These are phyloP conservation scores for Macaria notata DNA, from an alignment of 2,888 invertebrate genomes.

Conservation along the genomic window DNA sequence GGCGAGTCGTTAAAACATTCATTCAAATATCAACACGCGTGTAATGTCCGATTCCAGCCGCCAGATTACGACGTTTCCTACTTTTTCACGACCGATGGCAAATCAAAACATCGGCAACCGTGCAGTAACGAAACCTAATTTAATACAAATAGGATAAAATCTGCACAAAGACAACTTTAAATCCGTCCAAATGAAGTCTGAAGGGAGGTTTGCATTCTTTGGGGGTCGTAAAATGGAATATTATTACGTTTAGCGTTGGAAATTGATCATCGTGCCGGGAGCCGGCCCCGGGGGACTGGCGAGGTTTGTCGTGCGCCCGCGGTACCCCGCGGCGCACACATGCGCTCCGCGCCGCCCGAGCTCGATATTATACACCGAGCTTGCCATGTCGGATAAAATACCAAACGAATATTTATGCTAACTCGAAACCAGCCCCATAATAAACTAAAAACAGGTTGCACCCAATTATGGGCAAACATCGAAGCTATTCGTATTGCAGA, in stretches of 20 bases:
- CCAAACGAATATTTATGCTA: constrained; percentile 9
- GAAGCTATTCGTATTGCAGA: background rate
- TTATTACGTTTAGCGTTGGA: constrained; percentile 66
- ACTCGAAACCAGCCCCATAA: background rate
- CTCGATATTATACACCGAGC: background rate
- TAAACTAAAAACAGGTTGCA: background rate
- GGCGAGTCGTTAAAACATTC: constrained; percentile 7
- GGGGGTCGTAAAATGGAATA: constrained; percentile 60
- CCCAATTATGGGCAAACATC: background rate
- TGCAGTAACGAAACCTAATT: constrained; percentile 11
- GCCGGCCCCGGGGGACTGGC: constrained; percentile 53
- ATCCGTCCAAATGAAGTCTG: constrained; percentile 46
- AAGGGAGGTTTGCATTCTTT: constrained; percentile 42
- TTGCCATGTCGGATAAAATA: constrained; percentile 11
- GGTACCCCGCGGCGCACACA: constrained; percentile 59
- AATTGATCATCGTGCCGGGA: constrained; percentile 64
- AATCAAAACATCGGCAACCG: constrained; percentile 7
- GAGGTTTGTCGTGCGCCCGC: constrained; percentile 41
- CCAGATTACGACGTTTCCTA: background rate
- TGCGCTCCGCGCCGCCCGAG: constrained; percentile 36
- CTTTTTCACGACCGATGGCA: constrained; percentile 1
- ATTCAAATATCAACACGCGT: constrained; percentile 16
- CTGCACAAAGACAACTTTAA: constrained; percentile 39
- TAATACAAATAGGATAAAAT: constrained; percentile 30
- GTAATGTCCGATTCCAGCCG: constrained; percentile 4